Evolutionary conservation across 1,140 invertebrate species (phyloP).

Genomic region (Akabosia matsudoensis): DNA sequence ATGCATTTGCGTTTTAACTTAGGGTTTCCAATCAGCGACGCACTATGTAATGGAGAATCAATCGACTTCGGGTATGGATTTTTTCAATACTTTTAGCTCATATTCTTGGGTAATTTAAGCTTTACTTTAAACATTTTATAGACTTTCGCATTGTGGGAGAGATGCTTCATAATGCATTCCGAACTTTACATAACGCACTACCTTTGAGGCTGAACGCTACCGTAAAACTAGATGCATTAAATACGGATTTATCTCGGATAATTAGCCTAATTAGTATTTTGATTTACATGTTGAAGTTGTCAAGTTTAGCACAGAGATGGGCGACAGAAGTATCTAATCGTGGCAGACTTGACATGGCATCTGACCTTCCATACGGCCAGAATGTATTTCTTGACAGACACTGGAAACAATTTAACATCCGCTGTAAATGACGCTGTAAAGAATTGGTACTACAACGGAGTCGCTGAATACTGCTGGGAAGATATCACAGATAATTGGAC

Average conservation of each 20-base stretch:
- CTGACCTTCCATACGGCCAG: background rate
- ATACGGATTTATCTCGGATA: no score
- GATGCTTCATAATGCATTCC: conserved; percentile 26
- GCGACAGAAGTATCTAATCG: background rate
- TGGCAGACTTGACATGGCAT: background rate
- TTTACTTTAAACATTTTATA: no score
- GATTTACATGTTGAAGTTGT: background rate
- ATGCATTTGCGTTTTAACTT: no score
- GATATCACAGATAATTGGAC: conserved; percentile 17
- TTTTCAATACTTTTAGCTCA: no score
- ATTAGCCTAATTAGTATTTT: no score
- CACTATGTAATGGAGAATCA: no score
- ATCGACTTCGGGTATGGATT: no score
- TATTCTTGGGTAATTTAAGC: no score
- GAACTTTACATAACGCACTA: conserved; percentile 23
- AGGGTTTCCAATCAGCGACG: no score
- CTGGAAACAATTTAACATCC: background rate
- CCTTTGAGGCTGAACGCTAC: conserved; percentile 1
- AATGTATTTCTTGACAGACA: background rate
- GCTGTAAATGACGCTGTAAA: conserved; percentile 24
- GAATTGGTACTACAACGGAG: conserved; percentile 14
- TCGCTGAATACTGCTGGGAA: conserved; percentile 1
- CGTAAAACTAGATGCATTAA: no score
- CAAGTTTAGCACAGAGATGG: background rate
- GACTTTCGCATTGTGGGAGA: background rate